Evolutionary conservation across 2,888 invertebrate genomes (phyloP), one percentile per base, ranked within the genome.

Genomic region (Pseudococcus viburni): DNA sequence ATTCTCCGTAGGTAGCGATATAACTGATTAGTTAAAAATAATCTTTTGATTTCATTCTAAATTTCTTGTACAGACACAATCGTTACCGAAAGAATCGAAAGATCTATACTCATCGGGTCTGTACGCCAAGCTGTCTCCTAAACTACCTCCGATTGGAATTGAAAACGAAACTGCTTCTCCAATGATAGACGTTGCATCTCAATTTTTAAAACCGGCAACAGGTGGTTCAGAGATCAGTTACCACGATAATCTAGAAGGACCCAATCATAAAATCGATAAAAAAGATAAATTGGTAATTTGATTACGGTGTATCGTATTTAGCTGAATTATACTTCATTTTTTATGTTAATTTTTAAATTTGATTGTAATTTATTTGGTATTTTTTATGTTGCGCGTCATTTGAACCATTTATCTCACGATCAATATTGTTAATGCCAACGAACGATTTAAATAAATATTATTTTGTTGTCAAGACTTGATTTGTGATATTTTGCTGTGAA

Each of bases 191-290:
- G 73, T 86, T n/a, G 73, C 86, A 4, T 68, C 86, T 15, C 68
- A 68, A 73, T 48, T 68, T 86, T 15, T 86, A 26, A 86, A 68
- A 22, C 86, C 86, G 12, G 86, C 86, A 6, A 86, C 86, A 15
- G 68, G 86, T 22, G 86, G 86, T 17, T 86, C 86, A 22, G 86
- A 77, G 46, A 86, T 86, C 7, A 86, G 86, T 48, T 86, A 86
- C 48, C 86, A 73, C 46, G 86, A 86, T 73, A 86, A 86, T 48
- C 6, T 86, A n/a, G 86, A 86, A 46, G 68, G 46, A 39, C 19
- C 17, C 26, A 86, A 73, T 73, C 80, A 80, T 42, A 80, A 80
- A 42, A 80, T 80, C 6, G 80, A 80, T 80, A 80, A 80, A 80
- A 80, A 80, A 83, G 46, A 46, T 83, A 83, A 46, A 42, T n/a